phyloP scores from a whole-genome alignment of 2,113 vertebrate genomes.

The Planiliza haematocheilus region DNA sequence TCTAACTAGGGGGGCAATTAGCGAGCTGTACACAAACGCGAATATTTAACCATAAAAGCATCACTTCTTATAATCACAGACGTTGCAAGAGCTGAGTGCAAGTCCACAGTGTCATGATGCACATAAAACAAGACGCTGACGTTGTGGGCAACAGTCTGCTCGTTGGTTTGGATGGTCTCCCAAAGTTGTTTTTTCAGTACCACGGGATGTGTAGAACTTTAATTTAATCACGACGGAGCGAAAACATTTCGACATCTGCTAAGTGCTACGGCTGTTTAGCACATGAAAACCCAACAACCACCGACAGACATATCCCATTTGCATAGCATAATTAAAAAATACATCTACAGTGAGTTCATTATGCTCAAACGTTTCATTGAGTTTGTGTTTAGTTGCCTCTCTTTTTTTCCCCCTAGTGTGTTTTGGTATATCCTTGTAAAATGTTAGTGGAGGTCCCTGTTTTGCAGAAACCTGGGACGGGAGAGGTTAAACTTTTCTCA shows the following conservation, averaged over 20 bases:
- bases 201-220: not conserved
- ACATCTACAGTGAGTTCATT: conserved; percentile 24
- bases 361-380: conserved; percentile 3
- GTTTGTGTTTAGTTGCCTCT: not conserved
- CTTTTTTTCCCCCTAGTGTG: not conserved
- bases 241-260: conserved; percentile 31
- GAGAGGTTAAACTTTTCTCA: not conserved
- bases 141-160: conserved; percentile 13
- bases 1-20: conserved; percentile 42
- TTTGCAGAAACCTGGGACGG: conserved; percentile 36
- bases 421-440: conserved; percentile 14
- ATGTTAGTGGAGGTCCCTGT: conserved; percentile 27
- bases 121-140: conserved; percentile 22
- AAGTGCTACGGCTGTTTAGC: conserved; percentile 14
- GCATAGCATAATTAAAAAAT: conserved; percentile 57
- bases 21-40: not conserved
- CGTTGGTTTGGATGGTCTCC: conserved; percentile 3
- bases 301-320: conserved; percentile 25
- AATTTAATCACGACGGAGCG: conserved; percentile 7
- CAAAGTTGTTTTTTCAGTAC: conserved; percentile 5
- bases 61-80: conserved; percentile 28
- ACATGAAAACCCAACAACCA: conserved; percentile 12
- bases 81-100: not conserved
- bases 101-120: not conserved
- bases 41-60: not conserved